Percentiles rank a stretch among this genome's conserved stretches.
Conservation (phyloP, 2,113 vertebrate genomes). For the Antidorcas marsupialis region DNA sequence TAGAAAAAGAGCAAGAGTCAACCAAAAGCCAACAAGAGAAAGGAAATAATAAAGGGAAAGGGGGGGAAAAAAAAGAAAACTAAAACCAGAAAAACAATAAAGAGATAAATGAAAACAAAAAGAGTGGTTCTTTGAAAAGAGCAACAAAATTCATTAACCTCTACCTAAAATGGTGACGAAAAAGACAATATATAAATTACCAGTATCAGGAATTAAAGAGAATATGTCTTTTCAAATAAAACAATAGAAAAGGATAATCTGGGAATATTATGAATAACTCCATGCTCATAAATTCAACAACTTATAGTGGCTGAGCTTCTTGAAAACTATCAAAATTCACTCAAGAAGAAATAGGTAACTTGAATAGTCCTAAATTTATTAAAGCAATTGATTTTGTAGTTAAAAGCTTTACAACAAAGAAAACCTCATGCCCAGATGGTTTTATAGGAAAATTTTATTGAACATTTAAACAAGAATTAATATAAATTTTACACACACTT, state of each 20-base stretch:
- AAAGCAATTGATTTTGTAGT: background rate
- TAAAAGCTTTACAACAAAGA: background rate
- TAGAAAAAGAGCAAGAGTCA: background rate
- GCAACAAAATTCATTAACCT: background rate
- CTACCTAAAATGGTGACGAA: background rate
- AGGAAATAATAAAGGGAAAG: background rate
- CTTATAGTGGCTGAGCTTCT: background rate
- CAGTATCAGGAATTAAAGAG: background rate
- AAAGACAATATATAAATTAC: background rate
- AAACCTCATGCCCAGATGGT: background rate
- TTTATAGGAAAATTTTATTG: background rate
- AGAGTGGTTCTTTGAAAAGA: background rate
- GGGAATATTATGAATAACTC: background rate
- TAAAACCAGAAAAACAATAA: background rate
- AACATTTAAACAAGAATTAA: background rate
- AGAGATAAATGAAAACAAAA: background rate
- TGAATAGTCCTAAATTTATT: background rate
- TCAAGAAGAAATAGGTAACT: background rate
- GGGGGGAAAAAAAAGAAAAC: background rate
- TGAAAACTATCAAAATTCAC: background rate
- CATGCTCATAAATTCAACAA: background rate
- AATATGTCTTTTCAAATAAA: background rate
- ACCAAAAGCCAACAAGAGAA: background rate
- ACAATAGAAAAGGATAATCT: background rate
- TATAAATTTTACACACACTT: background rate